Evolutionary conservation across 1,140 invertebrate species (phyloP).

Genomic region (Bombus breviceps): DNA sequence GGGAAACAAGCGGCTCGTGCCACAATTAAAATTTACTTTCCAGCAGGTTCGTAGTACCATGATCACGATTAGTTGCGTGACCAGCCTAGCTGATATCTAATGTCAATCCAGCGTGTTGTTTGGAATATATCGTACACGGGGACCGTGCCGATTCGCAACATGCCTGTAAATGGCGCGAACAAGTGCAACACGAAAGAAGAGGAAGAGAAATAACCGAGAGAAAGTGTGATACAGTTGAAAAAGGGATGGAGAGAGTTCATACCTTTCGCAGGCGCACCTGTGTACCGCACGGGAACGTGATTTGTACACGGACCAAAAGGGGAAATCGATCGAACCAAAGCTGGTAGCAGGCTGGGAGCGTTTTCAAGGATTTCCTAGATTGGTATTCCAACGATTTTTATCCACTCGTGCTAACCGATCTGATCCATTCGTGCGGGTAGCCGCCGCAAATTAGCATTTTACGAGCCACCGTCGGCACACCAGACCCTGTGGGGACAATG

Average conservation of each 20-base stretch:
- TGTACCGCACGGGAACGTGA: slow-evolving; percentile 50
- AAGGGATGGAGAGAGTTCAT: background rate
- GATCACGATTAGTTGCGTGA: slow-evolving; percentile 56
- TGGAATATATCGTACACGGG: background rate
- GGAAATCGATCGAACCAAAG: slow-evolving; percentile 42
- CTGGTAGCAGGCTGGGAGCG: background rate
- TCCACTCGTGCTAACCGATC: slow-evolving; percentile 51
- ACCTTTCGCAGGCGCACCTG: slow-evolving; percentile 37
- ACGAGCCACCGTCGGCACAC: slow-evolving; percentile 51
- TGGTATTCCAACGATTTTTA: slow-evolving; percentile 67
- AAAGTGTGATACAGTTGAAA: background rate
- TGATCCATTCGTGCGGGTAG: slow-evolving; percentile 49
- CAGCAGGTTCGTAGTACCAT: background rate
- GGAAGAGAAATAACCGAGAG: background rate
- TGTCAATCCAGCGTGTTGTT: slow-evolving; percentile 37
- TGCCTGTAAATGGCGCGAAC: background rate
- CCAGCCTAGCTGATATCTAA: slow-evolving; percentile 59
- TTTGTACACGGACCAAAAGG: slow-evolving; percentile 36
- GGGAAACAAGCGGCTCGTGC: slow-evolving; percentile 48
- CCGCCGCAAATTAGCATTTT: slow-evolving; percentile 67
- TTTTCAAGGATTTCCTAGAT: slow-evolving; percentile 68
- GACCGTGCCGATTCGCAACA: background rate
- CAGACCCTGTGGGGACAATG: slow-evolving; percentile 56
- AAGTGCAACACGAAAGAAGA: background rate
- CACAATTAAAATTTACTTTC: slow-evolving; percentile 62